Evolutionary conservation across 2,113 vertebrate species (phyloP), one percentile per base, ranked within the genome.

Genomic region (Syngnathus typhle): DNA sequence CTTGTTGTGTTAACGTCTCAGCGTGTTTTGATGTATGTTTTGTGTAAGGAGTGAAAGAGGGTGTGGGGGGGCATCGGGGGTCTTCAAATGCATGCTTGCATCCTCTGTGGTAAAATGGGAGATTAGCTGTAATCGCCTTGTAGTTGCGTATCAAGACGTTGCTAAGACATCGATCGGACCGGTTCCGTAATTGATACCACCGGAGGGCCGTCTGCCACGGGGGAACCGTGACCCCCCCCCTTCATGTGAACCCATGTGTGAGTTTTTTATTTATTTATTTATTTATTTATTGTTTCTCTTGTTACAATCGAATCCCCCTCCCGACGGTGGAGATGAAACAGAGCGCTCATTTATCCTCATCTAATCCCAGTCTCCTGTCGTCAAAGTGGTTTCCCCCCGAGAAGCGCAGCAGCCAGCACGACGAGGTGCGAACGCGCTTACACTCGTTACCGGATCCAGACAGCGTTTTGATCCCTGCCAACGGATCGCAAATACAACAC

Each of bases 81-180:
- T 37, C 36, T 18, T 59, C 13, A 38, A 59, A 59, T 16, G 56
- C 56, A 59, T 59, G 56, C 9, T 59, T 37, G 74, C 77, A 65
- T 72, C 49, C 54, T 73, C 60, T 75, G 76, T 85, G 78, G 84
- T 76, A 72, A 85, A 58, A 87, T 81, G 83, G 84, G 68, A 84
- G 84, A 72, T 82, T 73, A 79, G 77, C 72, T 74, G 72, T 88
- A 85, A 88, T 88, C 82, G 86, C 65, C 85, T 87, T 88, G 87
- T 83, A 85, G 81, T 60, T 67, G 72, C 71, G 82, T 82, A 84
- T 81, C 79, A 83, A 71, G 66, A 73, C 76, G 64, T 47, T 74
- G 73, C 74, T 84, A 69, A 82, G 77, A 76, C 86, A 90, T 83
- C 86, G 86, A 90, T 89, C 83, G 74, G 79, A 68, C 71, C 72